These are phyloP conservation scores for Pangasius sanitwongsei DNA, from an alignment of 2,797 vertebrate species.

Conservation along the genomic window DNA sequence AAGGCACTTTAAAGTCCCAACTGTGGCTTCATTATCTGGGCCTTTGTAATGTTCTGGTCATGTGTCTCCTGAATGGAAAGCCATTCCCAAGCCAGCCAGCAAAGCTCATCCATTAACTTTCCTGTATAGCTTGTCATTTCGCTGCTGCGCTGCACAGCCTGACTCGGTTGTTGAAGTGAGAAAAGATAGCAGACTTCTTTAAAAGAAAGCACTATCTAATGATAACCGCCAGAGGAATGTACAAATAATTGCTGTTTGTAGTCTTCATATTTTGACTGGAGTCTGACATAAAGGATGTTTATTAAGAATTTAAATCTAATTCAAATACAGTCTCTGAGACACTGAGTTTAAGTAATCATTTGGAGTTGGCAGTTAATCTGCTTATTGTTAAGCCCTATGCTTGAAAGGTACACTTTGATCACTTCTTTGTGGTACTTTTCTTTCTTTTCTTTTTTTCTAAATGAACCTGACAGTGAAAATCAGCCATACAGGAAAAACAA, in stretches of 20 bases:
- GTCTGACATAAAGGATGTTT: conserved; percentile 26
- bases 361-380: conserved; percentile 34
- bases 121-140: conserved; percentile 24
- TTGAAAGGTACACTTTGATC: conserved; percentile 34
- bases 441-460: neutral
- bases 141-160: neutral
- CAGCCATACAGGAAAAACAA: conserved; percentile 6
- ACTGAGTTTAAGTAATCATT: neutral
- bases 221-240: conserved; percentile 32
- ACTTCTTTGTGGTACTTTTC: neutral
- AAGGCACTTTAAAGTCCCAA: conserved; percentile 48
- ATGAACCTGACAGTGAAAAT: conserved; percentile 16
- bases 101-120: conserved; percentile 51
- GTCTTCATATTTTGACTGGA: conserved; percentile 21
- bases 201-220: conserved; percentile 23
- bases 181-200: conserved; percentile 24
- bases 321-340: conserved; percentile 8
- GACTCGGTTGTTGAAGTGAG: conserved; percentile 14
- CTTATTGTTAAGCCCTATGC: conserved; percentile 38
- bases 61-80: conserved; percentile 40
- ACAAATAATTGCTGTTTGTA: conserved; percentile 24
- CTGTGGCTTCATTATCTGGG: conserved; percentile 52
- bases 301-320: conserved; percentile 10
- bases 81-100: conserved; percentile 16
- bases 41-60: conserved; percentile 41